Base-by-base conservation (phyloP, 2,797 vertebrate species). In the Otus scops region DNA sequence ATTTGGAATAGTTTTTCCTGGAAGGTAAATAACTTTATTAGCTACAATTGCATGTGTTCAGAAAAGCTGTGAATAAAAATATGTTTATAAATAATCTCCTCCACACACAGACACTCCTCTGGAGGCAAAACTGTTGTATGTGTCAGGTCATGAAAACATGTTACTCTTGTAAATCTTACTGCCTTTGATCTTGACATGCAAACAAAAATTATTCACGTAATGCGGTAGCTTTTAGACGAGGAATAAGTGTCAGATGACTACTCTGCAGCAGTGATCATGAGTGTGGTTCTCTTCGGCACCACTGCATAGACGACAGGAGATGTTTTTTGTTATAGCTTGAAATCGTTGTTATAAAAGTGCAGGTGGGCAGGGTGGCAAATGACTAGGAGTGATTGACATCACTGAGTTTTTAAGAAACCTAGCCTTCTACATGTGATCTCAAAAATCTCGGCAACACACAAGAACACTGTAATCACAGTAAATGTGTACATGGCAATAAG, bases 401-500 rank as follows among this genome's bases (percentile, higher is more conserved):
- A 98, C 56, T 98, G 97, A 92, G 96, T 97, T 97, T 95, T 98
- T 97, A 98, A 97, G 94, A 99, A 98, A 81, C 98, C 98, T 13
- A 99, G 92, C 61, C 98, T 98, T 93, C 98, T 98, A 96, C 98
- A 98, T 74, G 99, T 97, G 71, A 99, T 99, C 97, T 99, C 98
- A 94, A 99, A 99, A 95, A 99, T 97, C 96, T 99, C 98, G 10
- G 98, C 98, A 50, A 98, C 89, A 75, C 98, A 99, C 88, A 99
- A 98, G 14, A 98, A 92, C 30, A 99, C 97, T 88, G 98, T 99
- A 97, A 99, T 99, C 61, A 98, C 97, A 36, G 99, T 99, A 97
- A 99, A 99, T 57, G 98, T 99, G 96, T 99, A 99, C 98, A 99
- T 98, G 91, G 98, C 99, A 86, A 98, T 99, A 94, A 99, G 98